Base-by-base conservation (phyloP, 1,140 invertebrate genomes). In the Drosophila repletoides region DNA sequence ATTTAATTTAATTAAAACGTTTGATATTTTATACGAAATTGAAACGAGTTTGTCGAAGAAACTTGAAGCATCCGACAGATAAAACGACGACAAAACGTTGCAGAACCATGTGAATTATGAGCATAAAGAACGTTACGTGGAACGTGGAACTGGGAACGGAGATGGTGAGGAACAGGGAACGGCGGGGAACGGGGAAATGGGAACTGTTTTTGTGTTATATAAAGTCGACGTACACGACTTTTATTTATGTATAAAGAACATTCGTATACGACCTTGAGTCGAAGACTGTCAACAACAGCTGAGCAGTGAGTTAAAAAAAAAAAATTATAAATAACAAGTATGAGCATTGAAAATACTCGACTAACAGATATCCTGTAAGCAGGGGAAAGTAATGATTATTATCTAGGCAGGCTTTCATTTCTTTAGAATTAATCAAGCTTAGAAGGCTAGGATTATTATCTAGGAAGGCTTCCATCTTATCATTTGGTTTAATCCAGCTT, bases 261-360 rank as follows among this genome's bases (percentile, higher is more conserved):
- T 53, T 36, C 14, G 22, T 29, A n/a, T n/a, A 75, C 76, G 71
- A 75, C 71, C 76, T 80, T 80, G 66, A 67, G 66, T 40, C 46
- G 36, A 29, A 51, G 38, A 29, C 48, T 61, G 65, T 68, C 45
- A 65, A 60, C 53, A 55, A 72, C 48, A 66, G 60, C 53, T n/a
- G n/a, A 80, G 75, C 34, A 58, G 53, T 14, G 41, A 60, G 61
- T 55, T 48, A 31, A 72, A 40, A 19, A 38, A 38, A 38, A 40
- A 24, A 60, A 76, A 41, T 53, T 72, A 79, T 74, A 75, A 75
- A 79, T 61, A 74, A n/a, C n/a, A n/a, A n/a, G n/a, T n/a, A n/a
- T n/a, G n/a, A n/a, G n/a, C n/a, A n/a, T n/a, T n/a, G n/a, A n/a
- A n/a, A n/a, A n/a, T n/a, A n/a, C n/a, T n/a, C n/a, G n/a, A n/a